Conservation (phyloP, 2,888 invertebrate genomes). For the Drosophila recens region DNA sequence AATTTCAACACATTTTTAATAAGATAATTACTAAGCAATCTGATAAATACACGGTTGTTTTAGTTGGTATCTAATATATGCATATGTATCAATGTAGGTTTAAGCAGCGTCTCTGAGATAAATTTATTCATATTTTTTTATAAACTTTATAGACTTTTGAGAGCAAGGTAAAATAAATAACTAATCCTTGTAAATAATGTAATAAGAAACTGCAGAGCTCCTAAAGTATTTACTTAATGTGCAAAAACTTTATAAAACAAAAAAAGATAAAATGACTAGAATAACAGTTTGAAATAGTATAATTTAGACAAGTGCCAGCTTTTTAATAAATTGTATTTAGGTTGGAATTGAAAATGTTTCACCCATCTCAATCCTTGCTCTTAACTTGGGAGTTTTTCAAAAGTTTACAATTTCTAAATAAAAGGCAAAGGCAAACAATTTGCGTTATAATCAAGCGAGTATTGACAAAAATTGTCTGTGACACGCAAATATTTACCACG, state of each 20-base stretch:
- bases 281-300: too few species aligned
- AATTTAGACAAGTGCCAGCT: not conserved
- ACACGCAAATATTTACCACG: slow-evolving; percentile 48
- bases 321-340: not conserved
- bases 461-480: slow-evolving; percentile 46
- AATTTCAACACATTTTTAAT: not conserved
- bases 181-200: not conserved
- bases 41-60: slow-evolving; percentile 1
- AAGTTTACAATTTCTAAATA: slow-evolving; percentile 10
- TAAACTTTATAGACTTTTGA: too few species aligned
- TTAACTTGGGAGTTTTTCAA: not conserved
- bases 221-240: not conserved
- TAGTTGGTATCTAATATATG: not conserved
- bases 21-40: slow-evolving; percentile 10
- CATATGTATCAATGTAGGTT: not conserved
- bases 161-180: not conserved
- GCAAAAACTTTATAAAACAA: not conserved
- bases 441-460: slow-evolving; percentile 32
- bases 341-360: not conserved
- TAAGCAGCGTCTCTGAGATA: not conserved
- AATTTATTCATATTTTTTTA: not conserved
- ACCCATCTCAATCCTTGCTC: not conserved
- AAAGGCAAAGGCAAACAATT: slow-evolving; percentile 27
- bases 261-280: not conserved
- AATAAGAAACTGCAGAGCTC: not conserved